A percentile compares a stretch with the other conserved stretches of the same genome.
Evolutionary conservation across 2,888 invertebrate species (phyloP).

Genomic region (Hartigia nigra): DNA sequence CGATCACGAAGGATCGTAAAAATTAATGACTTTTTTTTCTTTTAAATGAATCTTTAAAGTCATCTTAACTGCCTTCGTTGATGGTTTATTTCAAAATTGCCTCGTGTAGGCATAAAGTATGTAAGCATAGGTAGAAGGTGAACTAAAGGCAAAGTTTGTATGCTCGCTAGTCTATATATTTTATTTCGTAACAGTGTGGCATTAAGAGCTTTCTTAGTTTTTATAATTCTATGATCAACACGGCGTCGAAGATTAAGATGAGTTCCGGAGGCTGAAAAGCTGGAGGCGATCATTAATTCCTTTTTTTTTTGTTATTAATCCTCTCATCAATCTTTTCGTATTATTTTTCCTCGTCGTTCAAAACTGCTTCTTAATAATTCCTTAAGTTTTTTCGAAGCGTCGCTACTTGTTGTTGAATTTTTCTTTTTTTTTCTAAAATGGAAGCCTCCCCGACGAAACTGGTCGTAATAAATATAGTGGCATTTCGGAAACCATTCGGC

Average conservation of each 20-base stretch:
- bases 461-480: constrained; percentile 58
- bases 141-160: neutral
- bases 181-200: neutral
- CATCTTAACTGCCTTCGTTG: neutral
- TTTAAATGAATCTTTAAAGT: neutral
- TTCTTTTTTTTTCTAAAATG: constrained; percentile 25
- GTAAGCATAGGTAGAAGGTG: neutral
- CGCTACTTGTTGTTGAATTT: constrained; percentile 14
- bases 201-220: neutral
- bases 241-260: constrained; percentile 7
- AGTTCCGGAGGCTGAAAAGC: constrained; percentile 9
- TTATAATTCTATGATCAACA: constrained; percentile 2
- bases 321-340: neutral
- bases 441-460: constrained; percentile 40
- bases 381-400: constrained; percentile 9
- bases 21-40: neutral
- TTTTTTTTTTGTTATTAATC: neutral
- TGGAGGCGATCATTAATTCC: neutral
- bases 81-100: neutral
- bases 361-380: neutral
- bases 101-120: neutral
- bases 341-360: neutral
- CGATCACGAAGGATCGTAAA: neutral
- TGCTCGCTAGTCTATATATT: neutral
- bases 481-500: constrained; percentile 56